Base-by-base conservation (phyloP, 2,888 invertebrate genomes). In the Dryobota labecula region DNA sequence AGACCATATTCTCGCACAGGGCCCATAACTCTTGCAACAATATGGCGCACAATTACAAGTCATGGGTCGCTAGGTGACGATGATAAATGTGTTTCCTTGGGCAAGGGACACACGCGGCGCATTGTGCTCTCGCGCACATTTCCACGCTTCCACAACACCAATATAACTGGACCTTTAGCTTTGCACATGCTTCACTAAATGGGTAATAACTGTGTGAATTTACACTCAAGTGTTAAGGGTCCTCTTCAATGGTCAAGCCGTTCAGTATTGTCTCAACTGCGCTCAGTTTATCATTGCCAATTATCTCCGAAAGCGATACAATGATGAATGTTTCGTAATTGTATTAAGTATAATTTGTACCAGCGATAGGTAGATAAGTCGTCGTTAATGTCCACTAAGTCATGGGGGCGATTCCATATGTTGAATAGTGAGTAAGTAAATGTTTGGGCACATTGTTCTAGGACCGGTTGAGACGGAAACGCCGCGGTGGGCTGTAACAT, bases 21-120 rank as follows among this genome's bases (percentile, higher is more conserved):
- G 85, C 87, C 91, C 90, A 95, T 96, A 95, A 94, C 91, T 95
- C 94, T 95, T 89, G 91, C 91, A 93, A 94, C 95, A 94, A 94
- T 94, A 94, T 93, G 90, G 93, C 92, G 89, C 89, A 94, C 94
- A 95, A 95, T 95, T 95, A 95, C 95, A 92, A 94, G 93, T 90
- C 92, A 85, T 91, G 88, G 86, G 90, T 88, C 89, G 84, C 88
- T 87, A 86, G 92, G 92, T 94, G 95, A 95, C 94, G 95, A 95
- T 95, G 95, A 96, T 93, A 94, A 94, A 96, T 95, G 89, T 87
- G 89, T 84, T 92, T 94, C 92, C 93, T 92, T 93, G 89, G 91
- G 91, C 91, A 87, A 90, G 90, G 87, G 91, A 92, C 93, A 92
- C 88, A 90, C 87, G 86, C 86, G 82, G 87, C 84, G 88, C 86